Percentiles rank a stretch among this genome's conserved stretches.
Conservation (phyloP, 2,113 vertebrate genomes). For the Haemorhous mexicanus region DNA sequence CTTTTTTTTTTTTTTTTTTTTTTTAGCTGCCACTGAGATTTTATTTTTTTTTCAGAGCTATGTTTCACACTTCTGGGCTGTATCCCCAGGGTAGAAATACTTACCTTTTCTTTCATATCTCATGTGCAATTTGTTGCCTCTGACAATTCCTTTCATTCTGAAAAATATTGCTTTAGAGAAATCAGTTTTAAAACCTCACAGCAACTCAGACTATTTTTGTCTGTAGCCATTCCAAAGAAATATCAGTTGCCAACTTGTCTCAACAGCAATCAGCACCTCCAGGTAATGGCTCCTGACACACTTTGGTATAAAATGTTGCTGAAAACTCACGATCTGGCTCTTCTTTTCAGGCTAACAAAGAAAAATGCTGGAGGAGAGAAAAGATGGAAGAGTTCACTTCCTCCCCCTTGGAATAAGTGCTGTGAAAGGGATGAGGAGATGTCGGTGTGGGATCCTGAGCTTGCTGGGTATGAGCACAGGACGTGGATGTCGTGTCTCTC, state of each 20-base stretch:
- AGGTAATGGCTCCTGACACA: constrained; percentile 39
- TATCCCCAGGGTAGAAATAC: background rate
- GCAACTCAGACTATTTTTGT: constrained; percentile 18
- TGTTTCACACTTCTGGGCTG: background rate
- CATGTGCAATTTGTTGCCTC: constrained; percentile 31
- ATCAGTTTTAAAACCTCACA: constrained; percentile 14
- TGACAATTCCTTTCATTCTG: constrained; percentile 29
- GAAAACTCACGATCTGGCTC: background rate
- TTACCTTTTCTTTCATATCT: constrained; percentile 34
- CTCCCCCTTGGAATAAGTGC: background rate
- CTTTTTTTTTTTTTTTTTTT: background rate
- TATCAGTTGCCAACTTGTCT: constrained; percentile 29
- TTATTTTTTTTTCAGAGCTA: background rate
- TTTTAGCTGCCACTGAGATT: background rate
- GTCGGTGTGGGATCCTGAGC: background rate
- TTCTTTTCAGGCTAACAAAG: background rate
- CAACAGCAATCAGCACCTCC: constrained; percentile 24
- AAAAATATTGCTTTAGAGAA: constrained; percentile 44
- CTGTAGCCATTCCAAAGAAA: constrained; percentile 20
- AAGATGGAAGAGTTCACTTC: background rate
- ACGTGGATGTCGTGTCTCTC: background rate
- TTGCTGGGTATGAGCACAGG: background rate
- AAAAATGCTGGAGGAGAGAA: background rate
- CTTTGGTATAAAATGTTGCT: background rate
- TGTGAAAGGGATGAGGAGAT: background rate